Base-by-base conservation (phyloP, 2,888 invertebrate genomes). In the Diadegma fenestrale region DNA sequence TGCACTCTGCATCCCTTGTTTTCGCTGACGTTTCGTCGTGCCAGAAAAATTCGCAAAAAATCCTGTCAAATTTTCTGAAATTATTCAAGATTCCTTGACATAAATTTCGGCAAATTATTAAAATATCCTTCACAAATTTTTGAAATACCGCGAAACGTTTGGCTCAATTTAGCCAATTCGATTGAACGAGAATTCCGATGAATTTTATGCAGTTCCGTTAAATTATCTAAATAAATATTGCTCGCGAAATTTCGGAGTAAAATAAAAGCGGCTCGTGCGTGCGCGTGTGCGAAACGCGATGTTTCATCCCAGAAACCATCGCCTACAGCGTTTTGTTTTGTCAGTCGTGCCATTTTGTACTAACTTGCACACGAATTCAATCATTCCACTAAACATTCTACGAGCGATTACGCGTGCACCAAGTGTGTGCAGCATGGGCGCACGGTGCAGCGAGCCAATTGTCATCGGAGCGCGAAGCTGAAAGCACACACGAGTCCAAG, bases 381-480 rank as follows among this genome's bases (percentile, higher is more conserved):
- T 85, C 48, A 85, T 81, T 84, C 69, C 54, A 68, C 77, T 78
- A 68, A 81, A 81, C 84, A 81, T 73, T 71, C 61, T 14, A 26
- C 43, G 43, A 26, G 41, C 22, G 51, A 41, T 37, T 54, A 61
- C 30, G 63, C 17, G n/a, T n/a, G 48, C 45, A 61, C 45, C 17
- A 14, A 71, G 45, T 71, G 69, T 64, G 17, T 33, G 68, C 12
- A 10, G 51, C 41, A 19, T 22, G 68, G 66, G 14, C 26, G 61
- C 26, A 22, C 37, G 63, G 61, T 73, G 71, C 66, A 45, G 61
- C 77, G 84, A 78, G 81, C 77, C 84, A 81, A 81, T 85, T 85
- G 81, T 81, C 66, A 72, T 77, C 72, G 84, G 75, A 81, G 84
- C 84, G 84, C 68, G 84, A 81, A 81, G 78, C 41, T 43, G 22